phyloP scores from a whole-genome alignment of 2,113 vertebrate genomes.

The Heterotis niloticus region DNA sequence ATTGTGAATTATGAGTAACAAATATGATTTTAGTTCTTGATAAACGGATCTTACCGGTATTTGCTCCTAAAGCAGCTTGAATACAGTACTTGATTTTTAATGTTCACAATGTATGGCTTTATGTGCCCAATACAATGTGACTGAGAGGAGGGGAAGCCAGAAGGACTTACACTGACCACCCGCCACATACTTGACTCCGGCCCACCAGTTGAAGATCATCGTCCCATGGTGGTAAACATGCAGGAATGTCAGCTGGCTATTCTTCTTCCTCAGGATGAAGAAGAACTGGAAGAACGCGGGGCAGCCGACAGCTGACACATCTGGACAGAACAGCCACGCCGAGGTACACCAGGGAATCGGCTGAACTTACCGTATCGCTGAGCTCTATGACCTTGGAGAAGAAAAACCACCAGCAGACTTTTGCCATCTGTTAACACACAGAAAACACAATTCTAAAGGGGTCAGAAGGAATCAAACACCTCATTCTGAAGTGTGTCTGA shows the following conservation, averaged over 20 bases:
- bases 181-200: slow-evolving; percentile 70
- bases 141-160: too few relatives aligned
- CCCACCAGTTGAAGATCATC: slow-evolving; percentile 76
- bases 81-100: too few relatives aligned
- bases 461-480: background rate
- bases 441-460: background rate
- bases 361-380: slow-evolving; percentile 55
- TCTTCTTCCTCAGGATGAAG: slow-evolving; percentile 75
- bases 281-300: slow-evolving; percentile 57
- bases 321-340: background rate
- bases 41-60: too few relatives aligned
- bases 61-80: too few relatives aligned
- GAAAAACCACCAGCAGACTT: slow-evolving; percentile 69
- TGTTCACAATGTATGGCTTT: too few relatives aligned
- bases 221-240: slow-evolving; percentile 75
- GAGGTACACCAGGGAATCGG: background rate
- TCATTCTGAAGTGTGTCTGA: background rate
- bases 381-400: slow-evolving; percentile 70
- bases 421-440: slow-evolving; percentile 71
- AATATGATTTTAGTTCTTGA: too few relatives aligned
- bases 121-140: too few relatives aligned
- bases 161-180: slow-evolving; percentile 70
- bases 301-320: background rate
- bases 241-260: slow-evolving; percentile 73
- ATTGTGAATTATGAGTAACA: too few relatives aligned